Conservation (phyloP, 2,113 vertebrate genomes). For the Plecotus auritus region DNA sequence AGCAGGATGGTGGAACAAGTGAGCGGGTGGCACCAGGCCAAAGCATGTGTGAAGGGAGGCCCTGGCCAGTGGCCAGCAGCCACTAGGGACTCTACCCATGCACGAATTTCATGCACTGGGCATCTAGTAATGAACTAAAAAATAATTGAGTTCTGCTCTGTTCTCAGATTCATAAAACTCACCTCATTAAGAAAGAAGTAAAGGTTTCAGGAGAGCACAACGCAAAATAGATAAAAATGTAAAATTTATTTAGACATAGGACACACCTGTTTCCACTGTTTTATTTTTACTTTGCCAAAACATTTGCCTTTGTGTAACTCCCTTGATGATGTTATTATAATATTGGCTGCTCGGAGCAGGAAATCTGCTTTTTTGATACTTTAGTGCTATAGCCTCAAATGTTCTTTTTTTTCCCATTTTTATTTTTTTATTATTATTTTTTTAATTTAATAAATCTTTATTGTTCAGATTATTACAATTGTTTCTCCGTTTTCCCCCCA, state of each 20-base stretch:
- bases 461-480: no score
- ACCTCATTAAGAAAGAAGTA: constrained; percentile 41
- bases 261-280: constrained; percentile 30
- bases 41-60: no score
- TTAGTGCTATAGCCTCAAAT: not conserved
- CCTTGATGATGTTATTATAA: not conserved
- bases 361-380: not conserved
- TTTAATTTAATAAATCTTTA: no score
- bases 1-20: no score
- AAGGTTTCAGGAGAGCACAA: constrained; percentile 31
- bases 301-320: not conserved
- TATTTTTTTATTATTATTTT: no score
- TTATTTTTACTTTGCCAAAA: constrained; percentile 29
- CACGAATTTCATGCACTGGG: no score
- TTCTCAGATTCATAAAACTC: constrained; percentile 26
- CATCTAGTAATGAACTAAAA: constrained; percentile 35
- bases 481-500: no score
- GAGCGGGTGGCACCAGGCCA: no score
- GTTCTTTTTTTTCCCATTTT: no score
- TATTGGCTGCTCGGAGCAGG: not conserved
- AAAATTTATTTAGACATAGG: not conserved
- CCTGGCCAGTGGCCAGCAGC: no score
- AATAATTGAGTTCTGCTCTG: not conserved
- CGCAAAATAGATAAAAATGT: not conserved
- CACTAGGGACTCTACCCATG: no score